A percentile compares a stretch with the other conserved stretches of the same genome.
Evolutionary conservation across 2,888 invertebrate species (phyloP).

Genomic region (Beris morrisii): DNA sequence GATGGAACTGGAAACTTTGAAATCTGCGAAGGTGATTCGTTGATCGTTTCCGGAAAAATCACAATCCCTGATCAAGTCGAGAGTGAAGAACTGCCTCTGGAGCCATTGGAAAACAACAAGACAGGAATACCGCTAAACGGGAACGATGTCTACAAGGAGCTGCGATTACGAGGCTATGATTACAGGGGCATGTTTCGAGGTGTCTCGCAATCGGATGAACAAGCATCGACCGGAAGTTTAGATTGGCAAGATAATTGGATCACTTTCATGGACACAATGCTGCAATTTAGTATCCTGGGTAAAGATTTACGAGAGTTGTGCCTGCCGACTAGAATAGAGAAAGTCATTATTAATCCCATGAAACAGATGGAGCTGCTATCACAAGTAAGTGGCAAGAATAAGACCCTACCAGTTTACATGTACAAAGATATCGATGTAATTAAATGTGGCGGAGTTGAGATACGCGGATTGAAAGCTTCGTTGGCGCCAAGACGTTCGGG

Average conservation of each 20-base stretch:
- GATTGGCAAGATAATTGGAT: slow-evolving; percentile 93
- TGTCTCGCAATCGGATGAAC: slow-evolving; percentile 71
- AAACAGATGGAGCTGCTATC: slow-evolving; percentile 61
- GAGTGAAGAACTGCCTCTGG: slow-evolving; percentile 64
- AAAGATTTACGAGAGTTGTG: slow-evolving; percentile 76
- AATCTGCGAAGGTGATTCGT: slow-evolving; percentile 81
- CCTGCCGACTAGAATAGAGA: slow-evolving; percentile 85
- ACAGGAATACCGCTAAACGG: slow-evolving; percentile 60
- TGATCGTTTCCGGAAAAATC: slow-evolving; percentile 80
- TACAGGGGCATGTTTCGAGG: slow-evolving; percentile 83
- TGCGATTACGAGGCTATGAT: slow-evolving; percentile 84
- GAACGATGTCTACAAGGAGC: slow-evolving; percentile 83
- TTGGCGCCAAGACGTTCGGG: slow-evolving; percentile 84
- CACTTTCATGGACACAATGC: slow-evolving; percentile 93
- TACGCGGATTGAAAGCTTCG: slow-evolving; percentile 87
- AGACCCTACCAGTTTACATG: slow-evolving; percentile 65
- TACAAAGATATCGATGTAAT: slow-evolving; percentile 72
- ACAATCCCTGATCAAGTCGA: slow-evolving; percentile 65
- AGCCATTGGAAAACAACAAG: slow-evolving; percentile 57
- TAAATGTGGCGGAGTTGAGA: slow-evolving; percentile 81
- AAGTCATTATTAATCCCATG: slow-evolving; percentile 76
- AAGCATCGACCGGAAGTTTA: slow-evolving; percentile 71
- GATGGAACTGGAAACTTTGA: slow-evolving; percentile 86
- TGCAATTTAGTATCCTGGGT: slow-evolving; percentile 87
- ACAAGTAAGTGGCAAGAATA: slow-evolving; percentile 44